Base-by-base conservation (phyloP, 2,113 vertebrate genomes). In the Scalopus aquaticus region DNA sequence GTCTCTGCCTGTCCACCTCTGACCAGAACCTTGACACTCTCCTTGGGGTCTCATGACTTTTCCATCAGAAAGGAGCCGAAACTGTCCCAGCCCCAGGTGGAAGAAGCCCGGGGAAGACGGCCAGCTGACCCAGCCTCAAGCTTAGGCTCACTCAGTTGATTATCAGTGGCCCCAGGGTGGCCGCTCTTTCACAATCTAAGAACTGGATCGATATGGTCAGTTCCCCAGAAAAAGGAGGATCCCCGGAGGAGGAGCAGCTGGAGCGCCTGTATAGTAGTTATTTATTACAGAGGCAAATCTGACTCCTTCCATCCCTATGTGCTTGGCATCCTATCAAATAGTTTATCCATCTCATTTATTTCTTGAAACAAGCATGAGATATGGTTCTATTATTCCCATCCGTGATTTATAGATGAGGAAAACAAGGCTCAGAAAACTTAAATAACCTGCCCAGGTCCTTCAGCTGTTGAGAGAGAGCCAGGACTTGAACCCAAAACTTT, bases 401-500 rank as follows among this genome's bases (percentile, higher is more conserved):
- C 28, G 16, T 15, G 62, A 72, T 72, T 80, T 78, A 65, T 19
- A 82, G 44, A 37, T 13, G 22, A 88, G 70, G 74, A 69, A 76
- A n/a, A 19, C 7, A 32, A 67, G n/a, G 35, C 65, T 80, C 79
- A 78, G 46, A 51, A 56, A 94, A 51, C 24, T 92, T 90, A 42
- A 85, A 16, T n/a, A 37, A 35, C 24, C 51, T 80, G 35, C 4
- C 28, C 37, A 37, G 58, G 11, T 87, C 62, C 46, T 62, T 42
- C 0, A 70, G 58, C 51, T 76, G 19, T 30, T 80, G 24, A 83
- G 15, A 46, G 44, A 84, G 58, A 85, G 20, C 3, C 70, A 54
- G 74, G 20, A 83, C 19, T 78, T 46, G 37, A 94, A 87, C 64
- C 35, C 65, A 39, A 76, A 62, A 49, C 39, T 86, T 42, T 83